Conservation (phyloP, 2,888 invertebrate genomes). For the Chaetogeoica ovagalla region DNA sequence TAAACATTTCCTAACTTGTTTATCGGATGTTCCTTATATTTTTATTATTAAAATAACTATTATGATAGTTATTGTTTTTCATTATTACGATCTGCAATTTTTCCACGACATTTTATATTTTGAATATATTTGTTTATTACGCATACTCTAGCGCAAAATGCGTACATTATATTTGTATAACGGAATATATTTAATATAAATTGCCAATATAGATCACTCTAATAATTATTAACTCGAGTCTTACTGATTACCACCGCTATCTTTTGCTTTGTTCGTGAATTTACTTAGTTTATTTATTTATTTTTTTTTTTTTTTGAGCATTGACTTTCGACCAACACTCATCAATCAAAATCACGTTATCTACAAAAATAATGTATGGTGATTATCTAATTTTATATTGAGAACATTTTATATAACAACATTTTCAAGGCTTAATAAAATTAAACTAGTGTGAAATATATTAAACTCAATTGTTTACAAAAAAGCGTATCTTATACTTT, state of each 20-base stretch:
- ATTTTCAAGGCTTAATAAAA: too few species aligned
- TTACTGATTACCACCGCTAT: background rate
- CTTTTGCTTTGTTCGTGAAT: background rate
- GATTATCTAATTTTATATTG: background rate
- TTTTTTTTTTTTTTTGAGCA: background rate
- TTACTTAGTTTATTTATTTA: background rate
- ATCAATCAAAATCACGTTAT: constrained; percentile 21
- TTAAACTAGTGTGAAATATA: too few species aligned
- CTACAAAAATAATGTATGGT: background rate
- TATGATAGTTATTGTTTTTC: too few species aligned
- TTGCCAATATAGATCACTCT: constrained; percentile 6
- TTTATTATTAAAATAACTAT: too few species aligned
- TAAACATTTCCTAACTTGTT: too few species aligned
- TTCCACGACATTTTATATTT: background rate
- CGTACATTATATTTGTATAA: background rate
- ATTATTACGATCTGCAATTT: too few species aligned
- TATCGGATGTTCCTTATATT: too few species aligned
- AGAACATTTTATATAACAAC: too few species aligned
- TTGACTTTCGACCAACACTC: background rate
- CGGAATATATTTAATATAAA: background rate
- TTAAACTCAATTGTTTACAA: too few species aligned
- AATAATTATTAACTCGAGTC: background rate
- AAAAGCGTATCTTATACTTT: too few species aligned
- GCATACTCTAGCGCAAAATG: background rate
- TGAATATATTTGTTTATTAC: background rate